Conservation (phyloP, 2,888 invertebrate genomes). For the Pristionchus exspectatus region DNA sequence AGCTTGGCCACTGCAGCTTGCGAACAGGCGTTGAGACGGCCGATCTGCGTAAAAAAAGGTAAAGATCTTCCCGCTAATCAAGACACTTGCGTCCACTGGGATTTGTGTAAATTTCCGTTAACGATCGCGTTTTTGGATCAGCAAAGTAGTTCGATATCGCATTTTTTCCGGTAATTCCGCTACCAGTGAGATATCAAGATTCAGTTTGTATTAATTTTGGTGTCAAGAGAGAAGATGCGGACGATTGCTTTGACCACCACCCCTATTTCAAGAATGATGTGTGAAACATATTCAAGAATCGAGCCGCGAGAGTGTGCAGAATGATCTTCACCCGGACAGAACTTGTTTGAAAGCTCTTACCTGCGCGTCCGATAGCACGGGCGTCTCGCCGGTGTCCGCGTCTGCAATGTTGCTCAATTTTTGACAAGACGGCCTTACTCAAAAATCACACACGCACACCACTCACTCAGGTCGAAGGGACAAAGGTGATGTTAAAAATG, state of each 20-base stretch:
- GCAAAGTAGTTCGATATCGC: no score
- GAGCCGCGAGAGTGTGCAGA: background rate
- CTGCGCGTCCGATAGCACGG: conserved; percentile 87
- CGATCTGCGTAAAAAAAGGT: conserved; percentile 3
- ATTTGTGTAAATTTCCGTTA: no score
- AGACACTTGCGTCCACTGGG: no score
- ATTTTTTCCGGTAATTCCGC: no score
- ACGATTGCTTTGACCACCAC: no score
- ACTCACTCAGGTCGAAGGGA: conserved; percentile 66
- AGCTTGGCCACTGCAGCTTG: conserved; percentile 29
- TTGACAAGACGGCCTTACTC: background rate
- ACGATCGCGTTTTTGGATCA: no score
- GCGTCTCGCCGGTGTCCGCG: conserved; percentile 61
- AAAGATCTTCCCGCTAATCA: no score
- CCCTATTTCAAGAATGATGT: no score
- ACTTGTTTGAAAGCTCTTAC: conserved; percentile 81
- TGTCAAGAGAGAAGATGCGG: no score
- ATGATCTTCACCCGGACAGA: background rate
- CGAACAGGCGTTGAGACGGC: conserved; percentile 44
- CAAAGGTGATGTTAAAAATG: no score
- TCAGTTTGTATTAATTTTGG: no score
- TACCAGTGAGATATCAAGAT: no score
- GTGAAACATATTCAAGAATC: background rate
- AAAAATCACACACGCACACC: background rate
- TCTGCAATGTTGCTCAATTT: background rate